A percentile compares a stretch with the other conserved stretches of the same genome.
Conservation (phyloP, 2,888 invertebrate genomes). For the Drosophila mimetica region DNA sequence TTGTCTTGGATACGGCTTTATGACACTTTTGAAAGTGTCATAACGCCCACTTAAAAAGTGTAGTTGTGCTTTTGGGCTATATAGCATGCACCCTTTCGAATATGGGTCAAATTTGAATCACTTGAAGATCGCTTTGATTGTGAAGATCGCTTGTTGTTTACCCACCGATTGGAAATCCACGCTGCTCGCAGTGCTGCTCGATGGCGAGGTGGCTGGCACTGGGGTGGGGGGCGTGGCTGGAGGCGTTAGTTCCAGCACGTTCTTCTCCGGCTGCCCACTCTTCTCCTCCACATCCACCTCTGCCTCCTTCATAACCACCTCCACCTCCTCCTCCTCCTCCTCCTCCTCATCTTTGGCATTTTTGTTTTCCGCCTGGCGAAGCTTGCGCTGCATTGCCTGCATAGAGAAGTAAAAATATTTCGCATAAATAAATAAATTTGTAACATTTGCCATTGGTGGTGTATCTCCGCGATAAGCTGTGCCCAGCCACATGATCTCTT, state of each 20-base stretch:
- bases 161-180: conserved; percentile 64
- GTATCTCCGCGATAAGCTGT: conserved; percentile 41
- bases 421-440: conserved; percentile 57
- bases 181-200: conserved; percentile 63
- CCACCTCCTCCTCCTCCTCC: conserved; percentile 12
- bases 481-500: conserved; percentile 52
- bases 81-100: no score
- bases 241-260: conserved; percentile 65
- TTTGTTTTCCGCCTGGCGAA: conserved; percentile 54
- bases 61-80: no score
- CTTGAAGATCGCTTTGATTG: background rate
- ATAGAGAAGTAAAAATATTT: conserved; percentile 37
- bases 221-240: conserved; percentile 74
- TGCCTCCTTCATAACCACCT: background rate
- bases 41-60: no score
- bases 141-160: conserved; percentile 3
- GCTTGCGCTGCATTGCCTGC: conserved; percentile 71
- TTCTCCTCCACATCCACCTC: conserved; percentile 17
- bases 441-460: conserved; percentile 12
- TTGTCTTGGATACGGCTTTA: no score
- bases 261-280: conserved; percentile 34
- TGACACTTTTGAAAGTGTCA: no score
- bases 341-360: conserved; percentile 22
- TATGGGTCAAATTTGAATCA: no score
- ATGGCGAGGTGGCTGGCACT: conserved; percentile 60